Percentiles rank a stretch among this genome's conserved stretches.
These are phyloP conservation scores for Tetanocera ferruginea DNA, from an alignment of 2,888 invertebrate species.

Conservation along the genomic window DNA sequence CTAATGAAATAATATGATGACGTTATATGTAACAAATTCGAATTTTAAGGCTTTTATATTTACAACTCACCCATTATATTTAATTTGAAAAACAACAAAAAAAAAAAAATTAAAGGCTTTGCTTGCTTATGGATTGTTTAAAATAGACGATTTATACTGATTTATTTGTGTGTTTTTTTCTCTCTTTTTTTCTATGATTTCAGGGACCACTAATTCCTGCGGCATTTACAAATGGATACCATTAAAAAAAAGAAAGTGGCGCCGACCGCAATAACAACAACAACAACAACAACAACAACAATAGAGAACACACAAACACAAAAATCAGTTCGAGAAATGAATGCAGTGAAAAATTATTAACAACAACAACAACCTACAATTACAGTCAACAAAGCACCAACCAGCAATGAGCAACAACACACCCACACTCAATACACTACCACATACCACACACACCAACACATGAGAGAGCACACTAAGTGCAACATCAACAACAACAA, in stretches of 20 bases:
- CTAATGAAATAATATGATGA: not conserved
- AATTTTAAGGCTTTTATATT: too few relatives aligned
- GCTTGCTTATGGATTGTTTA: too few relatives aligned
- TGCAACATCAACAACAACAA: slow-evolving; percentile 16
- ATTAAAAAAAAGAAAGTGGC: slow-evolving; percentile 72
- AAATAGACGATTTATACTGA: too few relatives aligned
- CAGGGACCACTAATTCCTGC: slow-evolving; percentile 98
- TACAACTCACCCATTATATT: too few relatives aligned
- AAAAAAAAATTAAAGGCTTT: not conserved
- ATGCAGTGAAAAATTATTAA: slow-evolving; percentile 19
- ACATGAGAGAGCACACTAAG: not conserved
- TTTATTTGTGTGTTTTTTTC: slow-evolving; percentile 28
- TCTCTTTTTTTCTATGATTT: slow-evolving; percentile 48
- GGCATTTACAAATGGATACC: slow-evolving; percentile 98
- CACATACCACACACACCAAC: not conserved
- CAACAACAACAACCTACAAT: not conserved
- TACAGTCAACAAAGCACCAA: not conserved
- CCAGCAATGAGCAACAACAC: slow-evolving; percentile 3
- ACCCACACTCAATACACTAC: not conserved
- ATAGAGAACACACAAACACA: slow-evolving; percentile 22
- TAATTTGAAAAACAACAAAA: not conserved
- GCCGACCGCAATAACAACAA: slow-evolving; percentile 58
- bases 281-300: slow-evolving; percentile 28
- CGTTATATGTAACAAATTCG: too few relatives aligned
- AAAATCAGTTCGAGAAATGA: slow-evolving; percentile 12